Base-by-base conservation (phyloP, 2,797 vertebrate genomes). In the Anabacerthia variegaticeps region DNA sequence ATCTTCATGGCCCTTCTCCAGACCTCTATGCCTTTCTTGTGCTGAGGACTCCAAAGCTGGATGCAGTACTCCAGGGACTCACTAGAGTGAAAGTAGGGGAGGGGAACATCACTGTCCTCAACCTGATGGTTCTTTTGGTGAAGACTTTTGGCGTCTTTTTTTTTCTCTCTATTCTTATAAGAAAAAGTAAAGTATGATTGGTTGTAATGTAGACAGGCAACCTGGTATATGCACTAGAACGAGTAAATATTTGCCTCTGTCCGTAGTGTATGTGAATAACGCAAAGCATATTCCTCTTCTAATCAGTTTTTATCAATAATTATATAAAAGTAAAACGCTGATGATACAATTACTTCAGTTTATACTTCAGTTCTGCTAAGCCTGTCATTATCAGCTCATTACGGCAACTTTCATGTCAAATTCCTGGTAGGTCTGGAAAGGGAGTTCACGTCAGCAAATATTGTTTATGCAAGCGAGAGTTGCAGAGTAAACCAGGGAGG, bases 371-470 rank as follows among this genome's bases (percentile, higher is more conserved):
- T 89, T 91, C 51, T 73, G 34, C 34, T 69, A 79, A 91, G 22
- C 9, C 41, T 84, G 59, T 75, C 52, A 59, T 89, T 89, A 93
- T 80, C 49, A 80, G 9, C 39, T 79, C 36, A 71, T 92, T 93
- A 83, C 21, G 73, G 32, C 6, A 77, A 86, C 19, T 78, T 75
- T 74, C 68, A 65, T 46, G 44, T 80, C 62, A 80, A 67, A 80
- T 72, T 88, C 69, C 49, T 74, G 21, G 32, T 90, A 56, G 66
- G 41, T 88, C 54, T 85, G 62, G 52, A 85, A 85, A 67, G 65
- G 51, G 65, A 89, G 34, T 61, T 86, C 34, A 73, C 30, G 55
- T 46, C n/a, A 83, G 32, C 34, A 92, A 59, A 37, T 55, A 88
- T 34, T 90, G 51, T 6, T 79, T 41, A 68, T 14, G 24, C 14